A percentile compares a stretch with the other conserved stretches of the same genome.
phyloP scores from a whole-genome alignment of 2,888 invertebrate genomes.

The Apamea crenata region DNA sequence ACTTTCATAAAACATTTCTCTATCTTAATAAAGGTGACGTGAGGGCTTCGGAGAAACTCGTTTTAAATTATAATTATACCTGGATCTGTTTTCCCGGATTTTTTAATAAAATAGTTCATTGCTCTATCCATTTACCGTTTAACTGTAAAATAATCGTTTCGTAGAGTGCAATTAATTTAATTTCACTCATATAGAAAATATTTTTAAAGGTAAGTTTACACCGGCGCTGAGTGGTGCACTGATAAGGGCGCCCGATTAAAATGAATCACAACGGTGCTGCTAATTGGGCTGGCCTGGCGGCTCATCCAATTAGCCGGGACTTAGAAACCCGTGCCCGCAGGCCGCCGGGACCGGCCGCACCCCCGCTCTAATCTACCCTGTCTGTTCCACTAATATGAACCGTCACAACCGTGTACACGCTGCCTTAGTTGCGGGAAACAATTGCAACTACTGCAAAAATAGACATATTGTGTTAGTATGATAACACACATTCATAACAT shows the following conservation, averaged over 20 bases:
- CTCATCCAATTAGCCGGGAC: slow-evolving; percentile 90
- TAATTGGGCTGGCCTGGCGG: slow-evolving; percentile 86
- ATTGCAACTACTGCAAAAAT: slow-evolving; percentile 57
- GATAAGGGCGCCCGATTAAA: slow-evolving; percentile 88
- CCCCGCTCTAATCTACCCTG: slow-evolving; percentile 81
- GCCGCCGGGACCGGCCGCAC: slow-evolving; percentile 72
- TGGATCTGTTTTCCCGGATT: not conserved
- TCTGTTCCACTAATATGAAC: slow-evolving; percentile 74
- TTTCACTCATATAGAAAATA: slow-evolving; percentile 33
- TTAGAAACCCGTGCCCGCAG: slow-evolving; percentile 87
- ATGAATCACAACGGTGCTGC: slow-evolving; percentile 88
- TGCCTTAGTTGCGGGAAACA: slow-evolving; percentile 63
- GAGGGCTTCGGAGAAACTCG: slow-evolving; percentile 1
- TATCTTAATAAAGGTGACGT: not conserved
- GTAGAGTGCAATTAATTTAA: slow-evolving; percentile 23
- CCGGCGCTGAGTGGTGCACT: slow-evolving; percentile 74
- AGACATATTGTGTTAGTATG: slow-evolving; percentile 24
- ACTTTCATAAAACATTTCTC: not conserved
- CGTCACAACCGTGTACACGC: slow-evolving; percentile 69
- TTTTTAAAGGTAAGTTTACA: slow-evolving; percentile 56
- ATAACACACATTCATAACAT: slow-evolving; percentile 8
- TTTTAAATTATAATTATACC: slow-evolving; percentile 2
- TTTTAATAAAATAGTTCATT: not conserved
- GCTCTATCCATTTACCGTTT: slow-evolving; percentile 1
- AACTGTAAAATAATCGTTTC: slow-evolving; percentile 26